phyloP scores from a whole-genome alignment of 2,113 vertebrate genomes.

The Tiliqua scincoides region DNA sequence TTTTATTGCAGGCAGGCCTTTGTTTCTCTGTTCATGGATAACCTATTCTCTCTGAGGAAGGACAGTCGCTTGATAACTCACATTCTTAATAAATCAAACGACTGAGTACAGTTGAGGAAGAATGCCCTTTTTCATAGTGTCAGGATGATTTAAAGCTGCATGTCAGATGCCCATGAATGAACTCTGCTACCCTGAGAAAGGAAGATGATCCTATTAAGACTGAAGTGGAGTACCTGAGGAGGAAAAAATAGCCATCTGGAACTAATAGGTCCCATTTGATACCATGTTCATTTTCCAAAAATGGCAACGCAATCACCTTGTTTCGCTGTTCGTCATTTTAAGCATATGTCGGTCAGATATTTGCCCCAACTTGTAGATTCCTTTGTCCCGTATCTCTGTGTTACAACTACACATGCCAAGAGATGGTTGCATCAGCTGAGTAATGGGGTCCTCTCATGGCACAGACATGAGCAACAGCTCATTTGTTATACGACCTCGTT shows the following conservation, averaged over 20 bases:
- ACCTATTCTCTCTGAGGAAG: constrained; percentile 1
- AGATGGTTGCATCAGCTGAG: neutral
- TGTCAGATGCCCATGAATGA: constrained; percentile 18
- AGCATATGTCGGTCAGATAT: neutral
- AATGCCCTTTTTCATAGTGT: constrained; percentile 16
- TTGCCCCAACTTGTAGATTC: neutral
- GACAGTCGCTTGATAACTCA: neutral
- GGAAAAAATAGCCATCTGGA: neutral
- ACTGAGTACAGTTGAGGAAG: neutral
- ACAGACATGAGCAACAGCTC: neutral
- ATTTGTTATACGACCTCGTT: too few relatives aligned
- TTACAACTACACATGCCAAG: neutral
- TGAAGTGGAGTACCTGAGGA: neutral
- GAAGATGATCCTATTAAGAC: constrained; percentile 6
- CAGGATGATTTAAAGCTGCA: constrained; percentile 27
- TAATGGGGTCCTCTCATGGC: neutral
- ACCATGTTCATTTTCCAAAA: neutral
- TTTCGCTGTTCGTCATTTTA: neutral
- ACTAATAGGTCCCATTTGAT: neutral
- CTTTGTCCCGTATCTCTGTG: neutral
- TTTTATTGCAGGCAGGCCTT: neutral
- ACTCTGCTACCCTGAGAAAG: constrained; percentile 2
- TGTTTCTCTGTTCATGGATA: neutral
- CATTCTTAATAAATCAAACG: constrained; percentile 24
- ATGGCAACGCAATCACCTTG: neutral